These are phyloP conservation scores for Misgurnus anguillicaudatus DNA, from an alignment of 2,113 vertebrate species.

Conservation along the genomic window DNA sequence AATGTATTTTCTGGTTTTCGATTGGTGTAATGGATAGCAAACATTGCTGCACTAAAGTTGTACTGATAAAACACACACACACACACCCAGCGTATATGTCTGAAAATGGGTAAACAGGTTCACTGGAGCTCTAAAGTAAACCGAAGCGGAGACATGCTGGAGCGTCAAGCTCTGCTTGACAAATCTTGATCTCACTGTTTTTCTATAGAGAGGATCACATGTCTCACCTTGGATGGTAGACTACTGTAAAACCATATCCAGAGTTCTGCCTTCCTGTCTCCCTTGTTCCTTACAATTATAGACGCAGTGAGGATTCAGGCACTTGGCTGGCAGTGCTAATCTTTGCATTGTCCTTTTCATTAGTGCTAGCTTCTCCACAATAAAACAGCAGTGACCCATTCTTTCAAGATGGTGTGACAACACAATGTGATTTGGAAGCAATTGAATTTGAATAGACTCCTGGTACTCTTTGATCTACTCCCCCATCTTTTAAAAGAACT, in stretches of 20 bases:
- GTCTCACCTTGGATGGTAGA: slow-evolving; percentile 56
- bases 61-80: no score
- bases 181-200: not conserved
- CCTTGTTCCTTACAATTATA: slow-evolving; percentile 86
- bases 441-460: slow-evolving; percentile 81
- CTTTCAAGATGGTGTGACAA: slow-evolving; percentile 75
- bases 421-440: slow-evolving; percentile 80
- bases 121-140: not conserved
- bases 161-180: not conserved
- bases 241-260: slow-evolving; percentile 65
- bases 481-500: slow-evolving; percentile 16
- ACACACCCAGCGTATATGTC: not conserved
- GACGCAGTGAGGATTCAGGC: slow-evolving; percentile 79
- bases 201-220: slow-evolving; percentile 49
- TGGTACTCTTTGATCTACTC: slow-evolving; percentile 83
- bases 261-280: slow-evolving; percentile 70
- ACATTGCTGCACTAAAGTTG: no score
- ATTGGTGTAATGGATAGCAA: no score
- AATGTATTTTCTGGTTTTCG: slow-evolving; percentile 19
- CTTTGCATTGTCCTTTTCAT: slow-evolving; percentile 85
- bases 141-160: not conserved
- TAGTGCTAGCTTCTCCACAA: slow-evolving; percentile 81
- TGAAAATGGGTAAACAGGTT: not conserved
- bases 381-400: slow-evolving; percentile 80
- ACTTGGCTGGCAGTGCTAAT: slow-evolving; percentile 83